Conservation (phyloP, 1,140 invertebrate species). For the Meloidogyne hapla region DNA sequence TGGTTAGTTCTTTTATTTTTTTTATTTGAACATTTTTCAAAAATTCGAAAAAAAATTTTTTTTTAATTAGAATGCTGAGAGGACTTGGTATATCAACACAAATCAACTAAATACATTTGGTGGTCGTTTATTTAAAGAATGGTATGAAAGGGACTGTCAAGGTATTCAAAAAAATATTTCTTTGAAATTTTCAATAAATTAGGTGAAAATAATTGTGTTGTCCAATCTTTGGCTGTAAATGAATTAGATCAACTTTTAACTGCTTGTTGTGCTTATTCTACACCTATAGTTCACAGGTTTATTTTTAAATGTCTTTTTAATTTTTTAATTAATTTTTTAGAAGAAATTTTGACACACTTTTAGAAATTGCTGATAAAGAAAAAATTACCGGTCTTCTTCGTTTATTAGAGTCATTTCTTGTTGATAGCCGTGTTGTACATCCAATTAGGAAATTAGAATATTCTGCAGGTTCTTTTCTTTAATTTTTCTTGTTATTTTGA, state of each 20-base stretch:
- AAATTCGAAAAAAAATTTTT: no score
- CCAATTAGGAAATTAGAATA: conserved; percentile 52
- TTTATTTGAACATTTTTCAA: background rate
- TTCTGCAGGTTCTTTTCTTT: conserved; percentile 17
- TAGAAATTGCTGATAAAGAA: conserved; percentile 43
- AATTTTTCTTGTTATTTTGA: background rate
- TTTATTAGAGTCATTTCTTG: conserved; percentile 40
- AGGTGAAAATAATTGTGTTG: conserved; percentile 34
- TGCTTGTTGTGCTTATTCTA: conserved; percentile 35
- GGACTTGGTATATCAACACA: conserved; percentile 39
- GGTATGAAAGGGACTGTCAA: conserved; percentile 41
- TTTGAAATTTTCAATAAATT: background rate
- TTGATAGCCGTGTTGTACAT: conserved; percentile 47
- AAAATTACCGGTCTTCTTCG: conserved; percentile 45
- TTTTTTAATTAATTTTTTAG: conserved; percentile 28
- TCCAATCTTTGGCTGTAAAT: conserved; percentile 26
- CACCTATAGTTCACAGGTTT: conserved; percentile 37
- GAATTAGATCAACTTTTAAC: conserved; percentile 39
- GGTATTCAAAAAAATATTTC: conserved; percentile 9
- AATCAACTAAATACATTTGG: conserved; percentile 39
- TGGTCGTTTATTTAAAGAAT: conserved; percentile 43
- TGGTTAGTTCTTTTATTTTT: background rate
- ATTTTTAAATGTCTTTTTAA: background rate
- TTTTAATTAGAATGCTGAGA: conserved; percentile 22
- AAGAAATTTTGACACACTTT: conserved; percentile 39